A percentile compares a stretch with the other conserved stretches of the same genome.
Conservation (phyloP, 2,888 invertebrate species). For the Meta bourneti region DNA sequence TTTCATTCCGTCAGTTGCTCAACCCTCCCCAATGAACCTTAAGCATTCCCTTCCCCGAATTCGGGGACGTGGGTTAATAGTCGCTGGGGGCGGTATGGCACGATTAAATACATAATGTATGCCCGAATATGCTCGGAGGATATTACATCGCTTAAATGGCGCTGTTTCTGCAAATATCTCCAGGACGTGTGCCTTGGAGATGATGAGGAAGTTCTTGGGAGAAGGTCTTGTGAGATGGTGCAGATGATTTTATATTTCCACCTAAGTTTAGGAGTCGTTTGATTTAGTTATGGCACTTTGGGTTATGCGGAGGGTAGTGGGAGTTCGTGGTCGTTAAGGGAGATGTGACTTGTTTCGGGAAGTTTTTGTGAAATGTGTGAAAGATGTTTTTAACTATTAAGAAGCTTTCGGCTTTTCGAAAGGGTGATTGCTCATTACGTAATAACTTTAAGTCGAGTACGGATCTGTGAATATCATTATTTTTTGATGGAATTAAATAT, state of each 20-base stretch:
- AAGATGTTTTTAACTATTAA: not conserved
- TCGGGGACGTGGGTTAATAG: constrained; percentile 24
- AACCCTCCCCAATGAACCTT: not conserved
- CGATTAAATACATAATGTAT: constrained; percentile 57
- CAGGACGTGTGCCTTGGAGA: not conserved
- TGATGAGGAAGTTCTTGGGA: constrained; percentile 1
- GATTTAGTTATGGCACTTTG: constrained; percentile 1
- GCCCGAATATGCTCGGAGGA: constrained; percentile 54
- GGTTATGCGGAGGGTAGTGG: not conserved
- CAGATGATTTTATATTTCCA: constrained; percentile 1
- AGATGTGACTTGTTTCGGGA: not conserved
- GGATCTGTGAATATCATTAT: no score
- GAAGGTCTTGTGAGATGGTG: not conserved
- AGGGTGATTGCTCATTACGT: not conserved
- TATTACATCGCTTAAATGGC: constrained; percentile 33
- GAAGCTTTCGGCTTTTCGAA: not conserved
- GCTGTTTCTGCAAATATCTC: constrained; percentile 21
- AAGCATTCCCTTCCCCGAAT: constrained; percentile 2
- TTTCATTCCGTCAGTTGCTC: constrained; percentile 23
- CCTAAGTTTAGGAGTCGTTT: not conserved
- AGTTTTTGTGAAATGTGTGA: not conserved
- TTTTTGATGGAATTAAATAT: no score
- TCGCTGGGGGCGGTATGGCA: constrained; percentile 19
- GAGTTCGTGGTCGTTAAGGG: not conserved
- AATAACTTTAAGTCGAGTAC: no score